These are phyloP conservation scores for Tholera decimalis DNA, from an alignment of 2,888 invertebrate species.

Conservation along the genomic window DNA sequence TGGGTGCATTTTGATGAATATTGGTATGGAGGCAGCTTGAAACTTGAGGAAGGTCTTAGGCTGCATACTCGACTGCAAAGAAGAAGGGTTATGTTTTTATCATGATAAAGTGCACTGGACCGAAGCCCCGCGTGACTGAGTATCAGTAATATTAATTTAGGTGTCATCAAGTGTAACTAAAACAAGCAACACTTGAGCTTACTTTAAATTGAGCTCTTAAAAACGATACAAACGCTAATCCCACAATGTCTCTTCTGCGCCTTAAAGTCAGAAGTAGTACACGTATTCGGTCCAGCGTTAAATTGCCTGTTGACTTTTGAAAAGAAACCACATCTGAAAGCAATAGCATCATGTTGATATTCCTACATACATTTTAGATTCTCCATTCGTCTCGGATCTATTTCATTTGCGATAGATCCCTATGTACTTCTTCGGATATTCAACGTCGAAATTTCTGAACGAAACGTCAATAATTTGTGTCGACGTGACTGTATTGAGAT, in stretches of 20 bases:
- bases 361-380: background rate
- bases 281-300: background rate
- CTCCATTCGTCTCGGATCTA: slow-evolving; percentile 6
- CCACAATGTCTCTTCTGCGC: background rate
- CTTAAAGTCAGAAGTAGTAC: background rate
- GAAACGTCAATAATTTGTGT: slow-evolving; percentile 15
- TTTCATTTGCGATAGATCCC: slow-evolving; percentile 23
- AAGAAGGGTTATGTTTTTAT: too few relatives aligned
- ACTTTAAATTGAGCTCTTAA: background rate
- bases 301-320: background rate
- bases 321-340: slow-evolving; percentile 10
- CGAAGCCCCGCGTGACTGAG: too few relatives aligned
- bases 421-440: background rate
- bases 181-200: background rate
- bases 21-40: too few relatives aligned
- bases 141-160: background rate
- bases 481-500: slow-evolving; percentile 28
- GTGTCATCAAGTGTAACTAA: background rate
- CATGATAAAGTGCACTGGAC: too few relatives aligned
- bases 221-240: background rate
- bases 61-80: too few relatives aligned
- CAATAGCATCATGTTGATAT: slow-evolving; percentile 7
- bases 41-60: too few relatives aligned
- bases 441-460: slow-evolving; percentile 15
- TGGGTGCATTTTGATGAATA: too few relatives aligned